These are phyloP conservation scores for Pseudochirops cupreus DNA, from an alignment of 2,797 vertebrate genomes.

Conservation along the genomic window DNA sequence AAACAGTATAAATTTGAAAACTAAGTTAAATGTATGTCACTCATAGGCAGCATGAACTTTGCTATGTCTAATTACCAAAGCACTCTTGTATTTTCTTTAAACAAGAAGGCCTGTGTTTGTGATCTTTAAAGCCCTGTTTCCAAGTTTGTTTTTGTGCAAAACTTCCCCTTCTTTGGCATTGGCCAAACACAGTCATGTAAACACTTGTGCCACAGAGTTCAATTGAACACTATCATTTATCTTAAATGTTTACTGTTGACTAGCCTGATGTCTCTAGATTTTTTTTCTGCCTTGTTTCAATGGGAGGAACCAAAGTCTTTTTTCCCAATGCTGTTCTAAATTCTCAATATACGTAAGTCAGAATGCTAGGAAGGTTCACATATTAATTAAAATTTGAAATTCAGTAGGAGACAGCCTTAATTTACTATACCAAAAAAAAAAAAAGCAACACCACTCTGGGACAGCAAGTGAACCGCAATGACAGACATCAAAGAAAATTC, in stretches of 20 bases:
- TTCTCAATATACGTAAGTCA: slow-evolving; percentile 44
- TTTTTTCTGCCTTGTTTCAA: slow-evolving; percentile 31
- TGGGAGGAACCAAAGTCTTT: slow-evolving; percentile 43
- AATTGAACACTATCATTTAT: slow-evolving; percentile 48
- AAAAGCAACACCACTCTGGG: slow-evolving; percentile 21
- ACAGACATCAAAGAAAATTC: slow-evolving; percentile 49
- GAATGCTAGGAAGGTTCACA: slow-evolving; percentile 39
- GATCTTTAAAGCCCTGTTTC: slow-evolving; percentile 49
- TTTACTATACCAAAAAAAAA: slow-evolving; percentile 62
- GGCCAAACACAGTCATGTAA: slow-evolving; percentile 24
- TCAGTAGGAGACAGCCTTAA: slow-evolving; percentile 54
- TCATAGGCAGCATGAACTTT: slow-evolving; percentile 61
- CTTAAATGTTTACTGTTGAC: slow-evolving; percentile 61
- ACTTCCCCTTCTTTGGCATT: neutral
- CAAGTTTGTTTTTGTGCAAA: slow-evolving; percentile 63
- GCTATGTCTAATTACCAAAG: slow-evolving; percentile 62
- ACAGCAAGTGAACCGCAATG: slow-evolving; percentile 29
- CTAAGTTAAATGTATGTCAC: slow-evolving; percentile 52
- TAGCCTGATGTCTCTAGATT: slow-evolving; percentile 36
- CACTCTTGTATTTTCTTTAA: slow-evolving; percentile 65
- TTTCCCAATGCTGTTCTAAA: slow-evolving; percentile 55
- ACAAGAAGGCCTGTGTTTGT: slow-evolving; percentile 53
- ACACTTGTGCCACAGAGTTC: slow-evolving; percentile 26
- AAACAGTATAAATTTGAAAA: slow-evolving; percentile 66
- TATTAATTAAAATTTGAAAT: slow-evolving; percentile 57